phyloP scores from a whole-genome alignment of 2,888 invertebrate genomes.

The Diabrotica balteata region DNA sequence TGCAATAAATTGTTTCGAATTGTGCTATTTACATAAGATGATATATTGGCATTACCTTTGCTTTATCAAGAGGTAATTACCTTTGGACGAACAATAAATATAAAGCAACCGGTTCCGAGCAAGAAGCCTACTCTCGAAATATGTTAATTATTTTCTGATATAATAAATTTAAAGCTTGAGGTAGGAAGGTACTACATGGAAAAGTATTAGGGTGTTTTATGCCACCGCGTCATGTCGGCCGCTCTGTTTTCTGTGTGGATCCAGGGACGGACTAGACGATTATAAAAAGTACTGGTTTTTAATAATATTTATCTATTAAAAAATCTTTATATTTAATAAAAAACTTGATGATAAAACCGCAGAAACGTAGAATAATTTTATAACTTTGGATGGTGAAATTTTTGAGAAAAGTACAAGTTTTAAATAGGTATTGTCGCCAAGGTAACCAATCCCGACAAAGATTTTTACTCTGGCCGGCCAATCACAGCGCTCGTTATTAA shows the following conservation, averaged over 20 bases:
- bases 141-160: constrained; percentile 15
- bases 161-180: constrained; percentile 15
- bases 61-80: constrained; percentile 27
- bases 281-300: no score
- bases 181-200: constrained; percentile 5
- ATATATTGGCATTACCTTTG: constrained; percentile 30
- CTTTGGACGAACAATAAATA: constrained; percentile 18
- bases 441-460: no score
- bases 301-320: no score
- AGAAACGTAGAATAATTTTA: no score
- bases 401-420: no score
- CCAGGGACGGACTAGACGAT: neutral
- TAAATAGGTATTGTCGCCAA: no score
- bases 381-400: no score
- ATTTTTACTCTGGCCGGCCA: no score
- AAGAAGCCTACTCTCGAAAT: constrained; percentile 18
- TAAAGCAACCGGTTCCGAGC: constrained; percentile 19
- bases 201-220: constrained; percentile 8
- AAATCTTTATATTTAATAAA: no score
- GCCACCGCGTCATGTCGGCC: neutral
- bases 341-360: no score
- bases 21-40: constrained; percentile 33
- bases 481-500: no score
- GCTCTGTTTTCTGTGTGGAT: neutral
- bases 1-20: constrained; percentile 28